Evolutionary conservation across 2,797 vertebrate species (phyloP).

Genomic region (Microctenopoma lineatum): DNA sequence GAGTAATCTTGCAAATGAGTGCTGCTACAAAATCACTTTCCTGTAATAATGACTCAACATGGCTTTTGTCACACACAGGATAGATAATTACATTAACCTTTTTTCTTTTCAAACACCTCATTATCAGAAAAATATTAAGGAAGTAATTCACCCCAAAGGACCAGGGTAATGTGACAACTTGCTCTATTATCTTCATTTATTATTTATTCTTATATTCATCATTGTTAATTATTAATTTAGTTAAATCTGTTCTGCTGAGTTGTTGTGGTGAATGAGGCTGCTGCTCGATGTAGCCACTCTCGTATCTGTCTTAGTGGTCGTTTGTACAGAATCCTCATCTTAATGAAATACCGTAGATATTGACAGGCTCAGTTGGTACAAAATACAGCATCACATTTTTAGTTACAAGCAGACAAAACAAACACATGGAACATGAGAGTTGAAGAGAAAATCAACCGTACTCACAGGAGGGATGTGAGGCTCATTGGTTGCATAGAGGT

Average conservation of each 20-base stretch:
- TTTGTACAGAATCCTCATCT: not conserved
- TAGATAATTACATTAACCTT: not conserved
- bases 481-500: constrained; percentile 89
- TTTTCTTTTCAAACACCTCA: constrained; percentile 9
- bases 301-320: not conserved
- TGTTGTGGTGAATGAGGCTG: constrained; percentile 9
- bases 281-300: not conserved
- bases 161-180: constrained; percentile 37
- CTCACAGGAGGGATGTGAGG: constrained; percentile 90
- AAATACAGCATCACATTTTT: not conserved
- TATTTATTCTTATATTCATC: constrained; percentile 57
- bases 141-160: constrained; percentile 32
- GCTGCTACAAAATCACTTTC: not conserved
- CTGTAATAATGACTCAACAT: constrained; percentile 5
- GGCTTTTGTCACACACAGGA: not conserved
- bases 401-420: not conserved
- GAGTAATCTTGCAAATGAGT: not conserved
- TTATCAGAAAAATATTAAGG: constrained; percentile 22
- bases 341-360: not conserved
- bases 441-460: constrained; percentile 23
- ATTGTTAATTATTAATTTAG: constrained; percentile 55
- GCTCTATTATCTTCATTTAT: constrained; percentile 43
- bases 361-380: not conserved
- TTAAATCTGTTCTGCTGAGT: constrained; percentile 32
- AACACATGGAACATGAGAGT: not conserved